A percentile compares a stretch with the other conserved stretches of the same genome.
Conservation (phyloP, 2,797 vertebrate genomes). For the Epinephelus awoara region DNA sequence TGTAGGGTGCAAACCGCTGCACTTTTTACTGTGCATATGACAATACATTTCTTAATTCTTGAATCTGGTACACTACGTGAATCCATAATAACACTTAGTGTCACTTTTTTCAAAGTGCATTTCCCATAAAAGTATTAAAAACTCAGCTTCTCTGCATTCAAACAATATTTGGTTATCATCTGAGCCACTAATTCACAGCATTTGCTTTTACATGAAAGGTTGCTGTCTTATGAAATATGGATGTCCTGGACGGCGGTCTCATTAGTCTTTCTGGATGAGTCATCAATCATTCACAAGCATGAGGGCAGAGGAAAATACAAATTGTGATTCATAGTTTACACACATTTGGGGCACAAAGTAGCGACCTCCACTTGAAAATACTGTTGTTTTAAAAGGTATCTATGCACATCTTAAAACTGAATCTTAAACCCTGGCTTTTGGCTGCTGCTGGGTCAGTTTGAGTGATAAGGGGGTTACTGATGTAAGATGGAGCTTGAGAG, state of each 20-base stretch:
- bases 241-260: slow-evolving; percentile 39
- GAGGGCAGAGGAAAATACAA: slow-evolving; percentile 27
- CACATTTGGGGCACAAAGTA: slow-evolving; percentile 19
- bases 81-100: too few species aligned
- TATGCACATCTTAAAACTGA: too few species aligned
- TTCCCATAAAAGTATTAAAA: neutral
- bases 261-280: slow-evolving; percentile 62
- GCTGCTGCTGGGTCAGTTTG: slow-evolving; percentile 10
- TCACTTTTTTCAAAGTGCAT: neutral
- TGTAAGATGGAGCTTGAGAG: slow-evolving; percentile 9
- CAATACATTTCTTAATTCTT: too few species aligned
- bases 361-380: slow-evolving; percentile 14
- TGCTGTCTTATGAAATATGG: slow-evolving; percentile 59
- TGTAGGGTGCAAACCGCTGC: too few species aligned
- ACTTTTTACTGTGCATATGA: too few species aligned
- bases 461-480: slow-evolving; percentile 6
- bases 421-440: slow-evolving; percentile 1
- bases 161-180: slow-evolving; percentile 4
- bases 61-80: neutral
- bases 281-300: slow-evolving; percentile 61
- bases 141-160: neutral
- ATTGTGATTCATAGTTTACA: slow-evolving; percentile 14
- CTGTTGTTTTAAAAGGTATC: too few species aligned
- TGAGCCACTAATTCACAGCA: slow-evolving; percentile 40
- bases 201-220: slow-evolving; percentile 44